Evolutionary conservation across 2,888 invertebrate genomes (phyloP).

Genomic region (Serrognathus titanus): DNA sequence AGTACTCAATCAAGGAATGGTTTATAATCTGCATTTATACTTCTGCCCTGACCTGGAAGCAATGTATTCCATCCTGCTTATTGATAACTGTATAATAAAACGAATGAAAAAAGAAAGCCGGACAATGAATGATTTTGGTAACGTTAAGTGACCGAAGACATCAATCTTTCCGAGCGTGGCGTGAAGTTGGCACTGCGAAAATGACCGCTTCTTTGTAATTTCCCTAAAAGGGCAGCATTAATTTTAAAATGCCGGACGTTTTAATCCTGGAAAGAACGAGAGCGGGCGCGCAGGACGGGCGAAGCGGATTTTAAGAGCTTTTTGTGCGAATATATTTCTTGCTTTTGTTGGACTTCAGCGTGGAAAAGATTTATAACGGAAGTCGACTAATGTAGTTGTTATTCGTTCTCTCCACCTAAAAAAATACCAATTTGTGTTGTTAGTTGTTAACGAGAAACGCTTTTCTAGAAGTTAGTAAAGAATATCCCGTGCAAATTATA

Average conservation of each 20-base stretch:
- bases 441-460: not conserved
- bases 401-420: too few species aligned
- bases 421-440: too few species aligned
- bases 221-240: constrained; percentile 36
- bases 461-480: not conserved
- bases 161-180: constrained; percentile 31
- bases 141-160: constrained; percentile 18
- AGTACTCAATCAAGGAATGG: too few species aligned
- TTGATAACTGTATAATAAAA: too few species aligned
- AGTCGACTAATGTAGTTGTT: constrained; percentile 17
- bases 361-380: constrained; percentile 20
- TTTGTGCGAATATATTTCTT: constrained; percentile 32
- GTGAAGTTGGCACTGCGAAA: constrained; percentile 27
- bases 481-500: not conserved
- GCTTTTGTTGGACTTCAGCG: constrained; percentile 24
- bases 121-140: not conserved
- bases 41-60: too few species aligned
- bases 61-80: too few species aligned
- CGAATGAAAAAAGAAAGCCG: not conserved
- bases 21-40: too few species aligned
- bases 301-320: constrained; percentile 30
- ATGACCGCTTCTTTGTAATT: constrained; percentile 38
- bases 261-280: constrained; percentile 38
- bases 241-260: constrained; percentile 40
- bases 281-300: constrained; percentile 18